Evolutionary conservation across 2,797 vertebrate species (phyloP), one percentile per base, ranked within the genome.

Genomic region (Choloepus didactylus): DNA sequence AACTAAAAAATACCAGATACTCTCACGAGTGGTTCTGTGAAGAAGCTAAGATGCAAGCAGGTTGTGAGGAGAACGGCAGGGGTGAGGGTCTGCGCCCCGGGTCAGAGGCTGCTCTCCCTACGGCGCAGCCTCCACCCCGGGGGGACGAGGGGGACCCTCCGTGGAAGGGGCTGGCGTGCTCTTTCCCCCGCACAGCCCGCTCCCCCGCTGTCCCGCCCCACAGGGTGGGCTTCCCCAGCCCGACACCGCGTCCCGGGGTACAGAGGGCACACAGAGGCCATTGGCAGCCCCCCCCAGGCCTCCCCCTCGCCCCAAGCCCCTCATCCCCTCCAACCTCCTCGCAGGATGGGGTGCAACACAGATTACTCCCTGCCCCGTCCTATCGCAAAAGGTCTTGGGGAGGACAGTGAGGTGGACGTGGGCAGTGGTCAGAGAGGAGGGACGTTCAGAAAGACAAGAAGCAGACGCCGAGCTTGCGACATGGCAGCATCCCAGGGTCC

Each of bases 91-190:
- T 44, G 41, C 41, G 41, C 41, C 41, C 41, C 41, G 41, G 41
- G 41, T 44, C 41, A 44, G 41, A 44, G 41, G 41, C 41, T 44
- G 41, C 41, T 44, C 41, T 44, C 41, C 41, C 41, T 44, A 6
- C 41, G 41, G 41, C 3, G 41, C 41, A 49, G 49, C 49, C 49
- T 49, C 12, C 9, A 49, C 49, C 49, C 49, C 19, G 3, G 3
- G 3, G 4, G 72, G 31, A 15, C 21, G 49, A 56, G 5, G 23
- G 62, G 29, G 51, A 11, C 11, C 44, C 29, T 21, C 84, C 2
- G 3, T 1, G 60, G 66, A 29, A 2, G 19, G 11, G 27, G 0
- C 6, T 46, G 5, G 49, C 16, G 19, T 1, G 7, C 7, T 49
- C 10, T 35, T 76, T 38, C 72, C 27, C 21, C 25, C 9, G 14